phyloP scores from a whole-genome alignment of 2,888 invertebrate species.

The Erynnis tages region DNA sequence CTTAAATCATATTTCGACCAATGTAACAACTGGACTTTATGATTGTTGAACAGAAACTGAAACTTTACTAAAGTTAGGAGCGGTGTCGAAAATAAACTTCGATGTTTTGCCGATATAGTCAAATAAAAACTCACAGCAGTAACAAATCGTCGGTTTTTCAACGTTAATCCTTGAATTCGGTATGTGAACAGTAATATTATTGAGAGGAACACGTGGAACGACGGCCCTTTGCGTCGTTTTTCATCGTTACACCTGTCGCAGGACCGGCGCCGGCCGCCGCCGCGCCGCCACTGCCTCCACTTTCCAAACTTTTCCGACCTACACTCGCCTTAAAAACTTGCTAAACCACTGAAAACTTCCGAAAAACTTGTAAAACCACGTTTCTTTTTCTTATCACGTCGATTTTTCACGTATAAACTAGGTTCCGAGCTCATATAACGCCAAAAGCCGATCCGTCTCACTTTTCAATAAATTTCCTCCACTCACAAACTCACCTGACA shows the following conservation, averaged over 20 bases:
- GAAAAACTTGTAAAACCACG: conserved; percentile 20
- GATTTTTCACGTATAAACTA: neutral
- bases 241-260: conserved; percentile 37
- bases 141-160: neutral
- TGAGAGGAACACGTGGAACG: neutral
- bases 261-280: conserved; percentile 65
- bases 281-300: conserved; percentile 59
- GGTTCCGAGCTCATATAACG: too few species aligned
- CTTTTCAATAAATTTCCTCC: conserved; percentile 1
- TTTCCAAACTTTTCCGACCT: conserved; percentile 54
- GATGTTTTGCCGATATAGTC: neutral
- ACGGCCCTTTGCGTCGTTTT: neutral
- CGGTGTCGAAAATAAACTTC: neutral
- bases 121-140: neutral
- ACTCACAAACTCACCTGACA: conserved; percentile 19
- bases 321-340: conserved; percentile 48
- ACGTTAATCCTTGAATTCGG: neutral
- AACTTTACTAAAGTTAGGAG: neutral
- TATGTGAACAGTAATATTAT: neutral
- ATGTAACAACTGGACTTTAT: neutral
- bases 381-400: neutral
- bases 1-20: neutral
- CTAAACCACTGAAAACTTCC: conserved; percentile 33
- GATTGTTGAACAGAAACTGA: neutral
- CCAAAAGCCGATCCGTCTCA: neutral